Conservation (phyloP, 2,113 vertebrate genomes). For the Gallinago undulata region DNA sequence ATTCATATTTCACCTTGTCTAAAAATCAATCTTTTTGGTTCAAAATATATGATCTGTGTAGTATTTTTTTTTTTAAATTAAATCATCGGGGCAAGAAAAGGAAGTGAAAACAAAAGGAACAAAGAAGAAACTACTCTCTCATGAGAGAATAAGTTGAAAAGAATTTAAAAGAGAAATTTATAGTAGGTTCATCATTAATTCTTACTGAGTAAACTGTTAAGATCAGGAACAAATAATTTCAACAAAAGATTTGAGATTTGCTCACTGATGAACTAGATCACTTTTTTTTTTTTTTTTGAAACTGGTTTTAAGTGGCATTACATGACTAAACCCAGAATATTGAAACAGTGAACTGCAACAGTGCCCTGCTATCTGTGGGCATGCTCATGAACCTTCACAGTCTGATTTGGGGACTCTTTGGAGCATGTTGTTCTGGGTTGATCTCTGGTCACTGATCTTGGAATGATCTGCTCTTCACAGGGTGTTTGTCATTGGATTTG, state of each 20-base stretch:
- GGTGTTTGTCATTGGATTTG: background rate
- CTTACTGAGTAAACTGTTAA: background rate
- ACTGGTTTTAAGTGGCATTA: background rate
- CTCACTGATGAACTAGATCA: background rate
- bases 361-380: background rate
- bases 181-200: background rate
- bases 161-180: background rate
- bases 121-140: background rate
- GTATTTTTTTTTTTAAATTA: background rate
- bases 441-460: background rate
- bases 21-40: background rate
- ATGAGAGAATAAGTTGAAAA: background rate
- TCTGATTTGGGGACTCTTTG: background rate
- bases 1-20: background rate
- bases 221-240: background rate
- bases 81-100: background rate
- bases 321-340: background rate
- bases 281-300: background rate
- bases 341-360: background rate
- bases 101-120: background rate
- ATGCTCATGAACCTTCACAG: background rate
- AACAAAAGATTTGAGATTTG: background rate
- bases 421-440: accelerated
- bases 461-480: accelerated
- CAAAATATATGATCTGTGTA: background rate